Conservation (phyloP, 2,113 vertebrate species). For the Gymnogyps californianus region DNA sequence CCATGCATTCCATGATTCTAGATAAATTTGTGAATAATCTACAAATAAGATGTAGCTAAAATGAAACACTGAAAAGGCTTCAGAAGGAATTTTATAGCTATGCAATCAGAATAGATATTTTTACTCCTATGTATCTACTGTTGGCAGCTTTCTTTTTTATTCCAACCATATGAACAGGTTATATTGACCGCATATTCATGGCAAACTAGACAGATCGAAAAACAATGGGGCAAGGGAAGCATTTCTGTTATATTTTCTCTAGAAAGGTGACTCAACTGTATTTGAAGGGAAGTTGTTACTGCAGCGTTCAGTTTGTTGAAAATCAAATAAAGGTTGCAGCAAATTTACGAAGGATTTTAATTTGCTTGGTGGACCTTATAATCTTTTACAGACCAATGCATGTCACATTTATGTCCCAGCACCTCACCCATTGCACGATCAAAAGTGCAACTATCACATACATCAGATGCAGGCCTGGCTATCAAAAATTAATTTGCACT, state of each 20-base stretch:
- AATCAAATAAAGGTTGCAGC: not conserved
- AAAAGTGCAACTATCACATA: not conserved
- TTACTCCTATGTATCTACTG: not conserved
- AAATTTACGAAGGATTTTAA: not conserved
- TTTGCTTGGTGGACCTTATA: not conserved
- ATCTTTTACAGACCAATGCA: not conserved
- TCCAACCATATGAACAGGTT: not conserved
- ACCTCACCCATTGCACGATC: not conserved
- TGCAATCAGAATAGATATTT: not conserved
- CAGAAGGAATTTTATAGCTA: not conserved
- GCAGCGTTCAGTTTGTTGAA: not conserved
- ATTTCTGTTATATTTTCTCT: not conserved
- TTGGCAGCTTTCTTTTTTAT: not conserved
- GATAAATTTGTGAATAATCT: not conserved
- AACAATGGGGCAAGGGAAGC: not conserved
- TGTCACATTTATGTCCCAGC: not conserved
- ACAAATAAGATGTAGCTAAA: not conserved
- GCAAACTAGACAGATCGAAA: not conserved
- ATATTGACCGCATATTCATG: not conserved
- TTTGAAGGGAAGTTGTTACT: not conserved
- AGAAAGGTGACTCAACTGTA: not conserved
- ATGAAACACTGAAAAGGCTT: not conserved
- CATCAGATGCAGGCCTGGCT: not conserved
- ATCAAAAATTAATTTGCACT: not conserved
- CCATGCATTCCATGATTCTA: not conserved